phyloP scores from a whole-genome alignment of 2,113 vertebrate genomes.

The Phalacrocorax carbo region DNA sequence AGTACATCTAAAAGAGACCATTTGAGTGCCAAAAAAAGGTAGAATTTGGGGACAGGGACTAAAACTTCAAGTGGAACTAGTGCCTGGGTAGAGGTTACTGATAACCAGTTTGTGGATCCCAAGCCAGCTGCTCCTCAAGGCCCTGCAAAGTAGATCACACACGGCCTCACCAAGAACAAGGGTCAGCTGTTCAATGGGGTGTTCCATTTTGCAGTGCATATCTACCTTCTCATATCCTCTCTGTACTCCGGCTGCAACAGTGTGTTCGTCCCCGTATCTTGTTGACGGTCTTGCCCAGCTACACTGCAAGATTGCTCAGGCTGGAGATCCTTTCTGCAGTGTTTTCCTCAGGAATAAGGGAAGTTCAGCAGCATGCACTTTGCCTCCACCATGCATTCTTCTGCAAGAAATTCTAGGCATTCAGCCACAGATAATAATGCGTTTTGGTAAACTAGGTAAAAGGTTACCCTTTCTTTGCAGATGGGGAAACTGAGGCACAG shows the following conservation, averaged over 20 bases:
- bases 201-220: rapidly evolving
- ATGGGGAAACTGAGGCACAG: neutral
- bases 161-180: neutral
- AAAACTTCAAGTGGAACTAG: neutral
- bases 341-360: neutral
- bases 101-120: neutral
- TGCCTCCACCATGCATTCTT: neutral
- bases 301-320: neutral
- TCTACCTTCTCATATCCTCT: neutral
- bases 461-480: neutral
- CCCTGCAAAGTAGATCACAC: neutral
- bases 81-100: neutral
- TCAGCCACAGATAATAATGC: neutral
- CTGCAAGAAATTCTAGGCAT: neutral
- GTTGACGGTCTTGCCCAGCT: neutral
- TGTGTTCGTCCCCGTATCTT: neutral
- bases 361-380: neutral
- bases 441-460: neutral
- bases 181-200: neutral
- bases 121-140: neutral
- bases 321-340: neutral
- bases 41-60: neutral
- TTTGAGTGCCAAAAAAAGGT: neutral
- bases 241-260: neutral
- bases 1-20: neutral